Evolutionary conservation across 2,888 invertebrate genomes (phyloP).

Genomic region (Platycnemis pennipes): DNA sequence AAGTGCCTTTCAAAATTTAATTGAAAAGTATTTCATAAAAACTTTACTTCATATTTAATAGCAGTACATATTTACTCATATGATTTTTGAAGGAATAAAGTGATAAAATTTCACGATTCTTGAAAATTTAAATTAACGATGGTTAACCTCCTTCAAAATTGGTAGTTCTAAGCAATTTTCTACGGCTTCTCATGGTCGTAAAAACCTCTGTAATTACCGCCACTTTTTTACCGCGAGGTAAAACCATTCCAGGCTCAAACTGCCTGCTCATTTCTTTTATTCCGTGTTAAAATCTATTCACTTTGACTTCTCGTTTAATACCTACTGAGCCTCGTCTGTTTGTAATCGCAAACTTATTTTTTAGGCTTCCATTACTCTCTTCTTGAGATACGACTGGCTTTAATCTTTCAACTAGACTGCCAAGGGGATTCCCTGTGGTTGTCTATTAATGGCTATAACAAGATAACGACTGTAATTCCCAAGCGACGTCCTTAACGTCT

Average conservation of each 20-base stretch:
- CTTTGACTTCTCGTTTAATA: background rate
- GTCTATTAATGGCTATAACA: constrained; percentile 7
- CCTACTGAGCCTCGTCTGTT: background rate
- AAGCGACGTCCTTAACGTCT: background rate
- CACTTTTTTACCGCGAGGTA: background rate
- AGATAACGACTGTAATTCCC: background rate
- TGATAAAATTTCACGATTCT: too few relatives aligned
- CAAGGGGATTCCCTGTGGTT: background rate
- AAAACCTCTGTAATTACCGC: background rate
- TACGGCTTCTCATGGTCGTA: background rate
- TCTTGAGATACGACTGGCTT: background rate
- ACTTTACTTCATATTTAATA: too few relatives aligned
- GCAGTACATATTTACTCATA: too few relatives aligned
- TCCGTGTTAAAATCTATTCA: background rate
- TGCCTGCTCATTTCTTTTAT: background rate
- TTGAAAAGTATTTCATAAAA: too few relatives aligned
- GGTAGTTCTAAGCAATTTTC: too few relatives aligned
- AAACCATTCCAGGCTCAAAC: background rate
- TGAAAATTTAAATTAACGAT: too few relatives aligned
- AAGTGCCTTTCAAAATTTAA: too few relatives aligned
- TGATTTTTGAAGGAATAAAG: too few relatives aligned
- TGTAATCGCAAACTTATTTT: background rate
- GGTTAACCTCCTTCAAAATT: too few relatives aligned
- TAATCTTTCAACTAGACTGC: background rate
- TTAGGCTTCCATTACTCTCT: background rate